Evolutionary conservation across 2,888 invertebrate species (phyloP).

Genomic region (Ephialtes manifestator): DNA sequence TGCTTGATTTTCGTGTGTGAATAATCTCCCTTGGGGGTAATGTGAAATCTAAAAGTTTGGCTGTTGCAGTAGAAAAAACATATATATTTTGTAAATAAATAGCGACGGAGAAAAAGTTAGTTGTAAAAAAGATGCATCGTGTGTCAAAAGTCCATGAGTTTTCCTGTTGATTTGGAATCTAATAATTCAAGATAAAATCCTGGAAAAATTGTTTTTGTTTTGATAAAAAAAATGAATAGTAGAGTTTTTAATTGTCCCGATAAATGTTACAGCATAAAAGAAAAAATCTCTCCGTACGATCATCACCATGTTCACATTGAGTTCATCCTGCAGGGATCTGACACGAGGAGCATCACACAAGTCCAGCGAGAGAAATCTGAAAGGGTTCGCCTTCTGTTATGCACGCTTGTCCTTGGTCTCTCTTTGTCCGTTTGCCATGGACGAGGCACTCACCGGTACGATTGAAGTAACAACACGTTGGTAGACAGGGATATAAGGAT

Average conservation of each 20-base stretch:
- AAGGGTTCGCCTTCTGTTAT: slow-evolving; percentile 73
- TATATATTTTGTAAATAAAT: too few relatives aligned
- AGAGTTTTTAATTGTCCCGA: not conserved
- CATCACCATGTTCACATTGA: not conserved
- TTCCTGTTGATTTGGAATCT: too few relatives aligned
- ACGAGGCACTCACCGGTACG: slow-evolving; percentile 35
- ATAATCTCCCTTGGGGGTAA: too few relatives aligned
- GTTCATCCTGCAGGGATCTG: not conserved
- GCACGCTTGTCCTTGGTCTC: slow-evolving; percentile 40
- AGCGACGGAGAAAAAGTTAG: too few relatives aligned
- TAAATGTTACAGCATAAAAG: not conserved
- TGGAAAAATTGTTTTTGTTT: too few relatives aligned
- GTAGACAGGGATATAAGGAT: slow-evolving; percentile 75
- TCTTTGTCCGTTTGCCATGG: slow-evolving; percentile 32
- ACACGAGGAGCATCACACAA: slow-evolving; percentile 11
- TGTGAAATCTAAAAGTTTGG: too few relatives aligned
- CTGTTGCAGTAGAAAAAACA: too few relatives aligned
- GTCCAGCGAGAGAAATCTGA: slow-evolving; percentile 35
- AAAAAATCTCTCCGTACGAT: not conserved
- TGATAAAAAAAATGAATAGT: too few relatives aligned
- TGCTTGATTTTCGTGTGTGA: too few relatives aligned
- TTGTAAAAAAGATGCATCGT: too few relatives aligned
- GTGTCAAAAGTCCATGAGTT: too few relatives aligned
- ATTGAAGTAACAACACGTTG: slow-evolving; percentile 75
- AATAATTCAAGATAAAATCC: too few relatives aligned